A percentile compares a stretch with the other conserved stretches of the same genome.
phyloP scores from a whole-genome alignment of 2,888 invertebrate species.

The Agrotis clavis region DNA sequence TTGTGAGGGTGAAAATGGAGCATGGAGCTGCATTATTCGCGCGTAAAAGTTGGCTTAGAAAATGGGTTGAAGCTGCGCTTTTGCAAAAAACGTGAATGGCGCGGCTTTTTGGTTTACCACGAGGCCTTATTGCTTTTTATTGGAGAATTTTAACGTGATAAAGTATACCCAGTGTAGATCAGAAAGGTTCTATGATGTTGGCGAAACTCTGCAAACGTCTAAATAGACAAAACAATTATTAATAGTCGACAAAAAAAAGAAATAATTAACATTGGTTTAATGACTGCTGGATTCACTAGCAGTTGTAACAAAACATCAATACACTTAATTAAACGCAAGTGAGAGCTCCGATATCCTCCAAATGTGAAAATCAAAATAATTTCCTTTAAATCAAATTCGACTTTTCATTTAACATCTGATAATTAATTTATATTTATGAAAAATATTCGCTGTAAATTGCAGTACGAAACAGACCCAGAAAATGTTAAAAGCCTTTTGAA shows the following conservation, averaged over 20 bases:
- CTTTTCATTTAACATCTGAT: conserved; percentile 4
- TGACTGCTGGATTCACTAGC: no score
- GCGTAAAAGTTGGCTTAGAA: conserved; percentile 44
- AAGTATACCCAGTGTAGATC: conserved; percentile 9
- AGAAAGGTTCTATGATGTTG: no score
- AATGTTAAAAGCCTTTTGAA: conserved; percentile 46
- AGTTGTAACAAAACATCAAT: no score
- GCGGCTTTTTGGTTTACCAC: conserved; percentile 37
- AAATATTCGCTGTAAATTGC: conserved; percentile 26
- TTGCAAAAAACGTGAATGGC: conserved; percentile 39
- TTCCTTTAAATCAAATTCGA: not conserved
- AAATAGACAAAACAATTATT: no score
- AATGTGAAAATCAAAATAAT: conserved; percentile 17
- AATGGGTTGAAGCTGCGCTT: conserved; percentile 35
- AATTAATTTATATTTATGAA: conserved; percentile 10
- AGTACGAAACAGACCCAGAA: conserved; percentile 6
- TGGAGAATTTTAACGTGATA: conserved; percentile 23
- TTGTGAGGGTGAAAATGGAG: conserved; percentile 48
- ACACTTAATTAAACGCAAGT: not conserved
- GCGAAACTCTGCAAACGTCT: no score
- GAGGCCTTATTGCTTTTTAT: conserved; percentile 50
- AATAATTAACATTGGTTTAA: no score
- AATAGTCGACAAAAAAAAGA: no score
- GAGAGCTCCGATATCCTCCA: not conserved
- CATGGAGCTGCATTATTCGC: conserved; percentile 29